These are phyloP conservation scores for Danio tinwini DNA, from an alignment of 2,797 vertebrate genomes.

Conservation along the genomic window DNA sequence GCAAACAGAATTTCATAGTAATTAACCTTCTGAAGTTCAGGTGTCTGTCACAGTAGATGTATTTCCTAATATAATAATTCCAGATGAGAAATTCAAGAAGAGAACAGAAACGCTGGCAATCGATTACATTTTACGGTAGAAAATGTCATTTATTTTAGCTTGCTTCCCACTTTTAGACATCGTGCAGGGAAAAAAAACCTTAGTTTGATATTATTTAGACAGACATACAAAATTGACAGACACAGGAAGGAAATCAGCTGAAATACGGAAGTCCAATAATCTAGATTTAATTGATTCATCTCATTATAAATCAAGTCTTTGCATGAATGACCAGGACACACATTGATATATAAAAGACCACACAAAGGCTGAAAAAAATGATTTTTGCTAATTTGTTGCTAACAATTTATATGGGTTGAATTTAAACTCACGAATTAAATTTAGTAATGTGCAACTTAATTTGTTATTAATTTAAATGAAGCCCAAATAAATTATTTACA, in stretches of 20 bases:
- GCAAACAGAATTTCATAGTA: not conserved
- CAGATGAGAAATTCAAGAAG: not conserved
- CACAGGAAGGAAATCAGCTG: not conserved
- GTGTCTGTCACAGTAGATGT: too few species aligned
- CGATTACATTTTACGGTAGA: not conserved
- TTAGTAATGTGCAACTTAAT: too few species aligned
- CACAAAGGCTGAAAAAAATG: too few species aligned
- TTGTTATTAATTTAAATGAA: too few species aligned
- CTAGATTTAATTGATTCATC: constrained; percentile 46
- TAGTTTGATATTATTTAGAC: not conserved
- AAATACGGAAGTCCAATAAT: constrained; percentile 33
- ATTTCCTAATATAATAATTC: not conserved
- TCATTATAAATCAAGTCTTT: constrained; percentile 10
- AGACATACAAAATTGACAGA: not conserved
- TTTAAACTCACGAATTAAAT: too few species aligned
- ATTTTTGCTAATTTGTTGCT: too few species aligned
- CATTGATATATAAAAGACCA: not conserved
- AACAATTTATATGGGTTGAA: too few species aligned
- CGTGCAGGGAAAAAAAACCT: not conserved
- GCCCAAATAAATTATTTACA: too few species aligned
- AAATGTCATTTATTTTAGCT: not conserved
- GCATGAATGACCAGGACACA: constrained; percentile 19
- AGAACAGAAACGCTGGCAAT: not conserved
- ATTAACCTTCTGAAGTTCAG: not conserved
- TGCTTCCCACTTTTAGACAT: not conserved